Conservation (phyloP, 2,113 vertebrate species). For the Solea solea region DNA sequence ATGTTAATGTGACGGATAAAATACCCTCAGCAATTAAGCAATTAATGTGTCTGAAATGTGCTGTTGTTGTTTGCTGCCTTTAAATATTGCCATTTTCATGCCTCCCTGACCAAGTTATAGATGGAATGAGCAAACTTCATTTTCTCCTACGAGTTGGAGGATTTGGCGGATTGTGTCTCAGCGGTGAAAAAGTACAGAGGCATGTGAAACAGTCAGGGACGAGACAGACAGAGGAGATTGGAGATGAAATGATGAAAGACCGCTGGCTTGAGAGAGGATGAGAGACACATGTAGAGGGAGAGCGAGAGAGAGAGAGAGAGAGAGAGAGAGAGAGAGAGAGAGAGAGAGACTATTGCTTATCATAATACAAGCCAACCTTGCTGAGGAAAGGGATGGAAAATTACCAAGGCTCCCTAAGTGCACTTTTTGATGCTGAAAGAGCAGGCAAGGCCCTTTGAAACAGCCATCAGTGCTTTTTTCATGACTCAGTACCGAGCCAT, state of each 20-base stretch:
- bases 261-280: constrained; percentile 21
- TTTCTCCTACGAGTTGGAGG: not conserved
- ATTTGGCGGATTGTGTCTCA: not conserved
- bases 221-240: constrained; percentile 3
- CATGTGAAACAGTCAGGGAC: constrained; percentile 18
- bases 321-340: constrained; percentile 11
- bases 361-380: constrained; percentile 55
- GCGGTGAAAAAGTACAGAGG: not conserved
- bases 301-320: constrained; percentile 6
- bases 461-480: constrained; percentile 55
- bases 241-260: constrained; percentile 41
- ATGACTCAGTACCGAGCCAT: constrained; percentile 29
- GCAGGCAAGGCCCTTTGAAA: constrained; percentile 69
- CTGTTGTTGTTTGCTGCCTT: constrained; percentile 71
- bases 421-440: constrained; percentile 70
- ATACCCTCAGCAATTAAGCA: constrained; percentile 90
- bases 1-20: constrained; percentile 87
- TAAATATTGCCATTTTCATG: constrained; percentile 79
- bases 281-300: constrained; percentile 16
- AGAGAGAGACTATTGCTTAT: constrained; percentile 42
- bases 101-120: constrained; percentile 41
- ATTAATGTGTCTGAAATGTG: constrained; percentile 89
- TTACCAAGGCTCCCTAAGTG: constrained; percentile 66
- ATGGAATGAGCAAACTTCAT: constrained; percentile 30
- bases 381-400: constrained; percentile 58